A percentile compares a stretch with the other conserved stretches of the same genome.
These are phyloP conservation scores for Mya arenaria DNA, from an alignment of 1,140 invertebrate genomes.

Conservation along the genomic window DNA sequence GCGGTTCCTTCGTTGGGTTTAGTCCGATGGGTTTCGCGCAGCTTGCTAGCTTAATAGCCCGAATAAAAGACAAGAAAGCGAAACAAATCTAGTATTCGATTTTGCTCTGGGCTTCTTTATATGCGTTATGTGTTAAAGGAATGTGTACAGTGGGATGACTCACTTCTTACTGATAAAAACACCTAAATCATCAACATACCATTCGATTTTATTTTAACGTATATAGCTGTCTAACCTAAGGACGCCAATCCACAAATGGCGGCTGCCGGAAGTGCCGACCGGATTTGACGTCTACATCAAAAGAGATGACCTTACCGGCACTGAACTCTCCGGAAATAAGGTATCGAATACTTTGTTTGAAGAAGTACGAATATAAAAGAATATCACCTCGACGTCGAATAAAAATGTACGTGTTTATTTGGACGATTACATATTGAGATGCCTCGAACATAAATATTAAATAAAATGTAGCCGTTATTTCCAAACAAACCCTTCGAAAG, in stretches of 20 bases:
- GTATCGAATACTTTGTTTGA: background rate
- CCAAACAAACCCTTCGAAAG: background rate
- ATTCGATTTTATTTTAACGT: too few species aligned
- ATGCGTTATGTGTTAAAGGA: too few species aligned
- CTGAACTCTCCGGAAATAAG: constrained; percentile 33
- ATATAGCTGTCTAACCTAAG: constrained; percentile 24
- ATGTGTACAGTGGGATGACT: too few species aligned
- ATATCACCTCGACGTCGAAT: background rate
- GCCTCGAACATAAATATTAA: background rate
- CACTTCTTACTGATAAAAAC: too few species aligned
- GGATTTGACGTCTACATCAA: constrained; percentile 4
- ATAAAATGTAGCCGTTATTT: background rate
- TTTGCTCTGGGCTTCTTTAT: too few species aligned
- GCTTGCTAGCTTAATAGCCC: too few species aligned
- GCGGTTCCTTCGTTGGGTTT: too few species aligned
- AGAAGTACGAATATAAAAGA: background rate
- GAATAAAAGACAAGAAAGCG: too few species aligned
- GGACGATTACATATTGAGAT: background rate
- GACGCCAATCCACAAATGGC: constrained; percentile 27
- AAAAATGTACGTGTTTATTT: background rate
- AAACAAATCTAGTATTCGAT: too few species aligned
- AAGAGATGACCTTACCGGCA: constrained; percentile 29
- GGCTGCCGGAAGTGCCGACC: background rate
- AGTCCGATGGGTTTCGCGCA: too few species aligned
- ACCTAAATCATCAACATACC: too few species aligned